phyloP scores from a whole-genome alignment of 1,140 invertebrate genomes.

The Trichoplusia ni region DNA sequence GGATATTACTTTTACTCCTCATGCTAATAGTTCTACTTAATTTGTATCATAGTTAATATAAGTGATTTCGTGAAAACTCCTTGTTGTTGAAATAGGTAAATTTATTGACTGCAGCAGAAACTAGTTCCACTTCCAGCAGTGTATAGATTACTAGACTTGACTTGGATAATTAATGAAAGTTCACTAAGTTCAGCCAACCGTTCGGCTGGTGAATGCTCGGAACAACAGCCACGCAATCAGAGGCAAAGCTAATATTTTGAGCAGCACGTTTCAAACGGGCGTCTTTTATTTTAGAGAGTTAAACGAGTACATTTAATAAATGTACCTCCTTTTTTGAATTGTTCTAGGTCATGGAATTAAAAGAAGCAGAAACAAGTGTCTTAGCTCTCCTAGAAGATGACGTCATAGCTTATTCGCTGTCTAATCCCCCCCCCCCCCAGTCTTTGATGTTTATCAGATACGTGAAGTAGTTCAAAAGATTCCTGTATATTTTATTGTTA shows the following conservation, averaged over 20 bases:
- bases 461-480: no score
- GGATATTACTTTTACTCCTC: no score
- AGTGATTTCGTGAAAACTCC: no score
- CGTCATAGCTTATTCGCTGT: no score
- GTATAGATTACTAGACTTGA: slow-evolving; percentile 26
- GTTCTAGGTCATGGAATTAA: no score
- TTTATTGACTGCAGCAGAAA: slow-evolving; percentile 18
- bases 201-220: slow-evolving; percentile 8
- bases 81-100: slow-evolving; percentile 2
- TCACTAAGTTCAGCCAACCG: slow-evolving; percentile 20
- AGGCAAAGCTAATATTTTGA: slow-evolving; percentile 21
- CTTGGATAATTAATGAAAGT: slow-evolving; percentile 31
- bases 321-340: not conserved
- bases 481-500: no score
- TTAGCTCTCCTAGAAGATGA: no score
- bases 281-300: slow-evolving; percentile 8
- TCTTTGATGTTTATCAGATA: no score
- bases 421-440: no score
- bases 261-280: not conserved
- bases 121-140: not conserved
- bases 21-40: no score
- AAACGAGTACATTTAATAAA: not conserved
- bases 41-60: no score
- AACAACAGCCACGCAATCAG: slow-evolving; percentile 23
- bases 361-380: no score